These are phyloP conservation scores for Phrynosoma platyrhinos DNA, from an alignment of 2,113 vertebrate genomes.

Conservation along the genomic window DNA sequence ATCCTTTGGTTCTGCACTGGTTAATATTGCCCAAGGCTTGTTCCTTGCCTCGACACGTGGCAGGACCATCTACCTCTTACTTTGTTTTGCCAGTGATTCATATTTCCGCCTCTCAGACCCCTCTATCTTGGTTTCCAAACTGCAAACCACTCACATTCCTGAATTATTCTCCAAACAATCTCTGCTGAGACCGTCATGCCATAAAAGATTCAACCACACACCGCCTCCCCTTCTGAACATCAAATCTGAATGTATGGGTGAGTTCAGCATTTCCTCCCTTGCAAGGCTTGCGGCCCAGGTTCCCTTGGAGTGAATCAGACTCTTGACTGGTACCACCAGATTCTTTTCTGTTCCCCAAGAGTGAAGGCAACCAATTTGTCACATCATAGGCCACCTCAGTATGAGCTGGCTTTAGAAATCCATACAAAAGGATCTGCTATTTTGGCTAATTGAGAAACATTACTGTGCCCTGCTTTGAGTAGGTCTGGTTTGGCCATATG, in stretches of 20 bases:
- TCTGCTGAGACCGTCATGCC: not conserved
- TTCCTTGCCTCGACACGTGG: not conserved
- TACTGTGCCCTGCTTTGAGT: too few relatives aligned
- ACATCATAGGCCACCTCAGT: not conserved
- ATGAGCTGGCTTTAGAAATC: not conserved
- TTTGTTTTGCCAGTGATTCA: constrained; percentile 15
- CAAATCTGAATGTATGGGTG: too few relatives aligned
- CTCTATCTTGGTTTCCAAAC: constrained; percentile 3
- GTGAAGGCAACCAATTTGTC: not conserved
- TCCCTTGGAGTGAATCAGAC: not conserved
- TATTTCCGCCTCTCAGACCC: not conserved
- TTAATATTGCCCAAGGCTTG: not conserved
- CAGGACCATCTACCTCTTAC: not conserved
- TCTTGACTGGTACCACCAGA: not conserved
- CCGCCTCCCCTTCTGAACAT: not conserved
- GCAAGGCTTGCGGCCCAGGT: not conserved
- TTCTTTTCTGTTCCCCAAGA: not conserved
- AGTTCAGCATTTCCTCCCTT: not conserved
- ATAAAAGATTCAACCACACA: not conserved
- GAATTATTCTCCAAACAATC: constrained; percentile 13
- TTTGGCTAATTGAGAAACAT: not conserved
- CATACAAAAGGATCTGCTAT: not conserved
- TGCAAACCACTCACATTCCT: constrained; percentile 11
- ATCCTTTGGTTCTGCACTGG: too few relatives aligned
- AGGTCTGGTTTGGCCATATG: not conserved